phyloP scores from a whole-genome alignment of 2,888 invertebrate species.

The Cephalotes varians region DNA sequence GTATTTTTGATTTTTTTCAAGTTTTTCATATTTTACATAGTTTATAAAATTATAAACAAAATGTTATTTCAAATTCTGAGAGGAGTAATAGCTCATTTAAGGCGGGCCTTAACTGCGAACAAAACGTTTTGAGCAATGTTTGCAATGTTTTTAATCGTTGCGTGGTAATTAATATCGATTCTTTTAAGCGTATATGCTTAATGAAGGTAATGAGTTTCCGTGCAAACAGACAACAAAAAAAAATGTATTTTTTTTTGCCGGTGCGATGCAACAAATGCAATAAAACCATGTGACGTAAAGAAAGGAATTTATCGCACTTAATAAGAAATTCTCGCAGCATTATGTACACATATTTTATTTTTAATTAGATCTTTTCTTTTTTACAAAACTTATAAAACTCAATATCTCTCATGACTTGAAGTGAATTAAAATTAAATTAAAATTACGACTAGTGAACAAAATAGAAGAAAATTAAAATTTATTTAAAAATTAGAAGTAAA shows the following conservation, averaged over 20 bases:
- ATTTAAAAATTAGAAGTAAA: neutral
- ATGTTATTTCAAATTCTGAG: neutral
- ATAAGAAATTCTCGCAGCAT: neutral
- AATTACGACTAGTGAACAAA: neutral
- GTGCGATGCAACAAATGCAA: neutral
- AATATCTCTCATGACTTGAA: neutral
- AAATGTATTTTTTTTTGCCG: neutral
- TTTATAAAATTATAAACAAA: neutral
- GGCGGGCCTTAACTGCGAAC: neutral
- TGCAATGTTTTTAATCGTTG: constrained; percentile 3
- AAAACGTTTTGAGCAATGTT: neutral
- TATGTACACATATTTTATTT: neutral
- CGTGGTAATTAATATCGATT: constrained; percentile 17
- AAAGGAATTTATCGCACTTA: neutral
- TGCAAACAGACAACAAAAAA: neutral
- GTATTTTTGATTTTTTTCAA: neutral
- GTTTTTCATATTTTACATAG: neutral
- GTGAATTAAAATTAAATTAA: constrained; percentile 8
- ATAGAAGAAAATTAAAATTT: neutral
- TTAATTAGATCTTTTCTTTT: neutral
- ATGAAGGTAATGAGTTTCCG: neutral
- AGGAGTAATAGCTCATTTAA: neutral
- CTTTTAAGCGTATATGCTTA: neutral
- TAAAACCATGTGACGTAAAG: too few species aligned
- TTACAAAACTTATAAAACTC: neutral